Percentiles rank a stretch among this genome's conserved stretches.
Conservation (phyloP, 1,140 invertebrate species). For the Vanessa tameamea region DNA sequence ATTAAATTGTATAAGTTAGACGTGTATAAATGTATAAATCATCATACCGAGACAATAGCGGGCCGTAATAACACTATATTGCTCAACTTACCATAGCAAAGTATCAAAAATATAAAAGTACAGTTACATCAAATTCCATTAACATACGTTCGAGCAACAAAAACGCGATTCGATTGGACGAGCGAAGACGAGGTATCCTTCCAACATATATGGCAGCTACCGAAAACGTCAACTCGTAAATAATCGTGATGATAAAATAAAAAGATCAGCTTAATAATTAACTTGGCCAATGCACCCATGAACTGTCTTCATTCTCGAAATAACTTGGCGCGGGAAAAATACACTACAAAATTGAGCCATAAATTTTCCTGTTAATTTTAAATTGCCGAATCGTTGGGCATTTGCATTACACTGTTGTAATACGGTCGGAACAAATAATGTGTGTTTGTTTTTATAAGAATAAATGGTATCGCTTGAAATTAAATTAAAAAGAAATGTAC, state of each 20-base stretch:
- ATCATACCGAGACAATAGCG: too few species aligned
- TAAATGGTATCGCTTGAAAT: too few species aligned
- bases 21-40: too few species aligned
- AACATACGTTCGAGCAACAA: conserved; percentile 11
- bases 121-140: conserved; percentile 18
- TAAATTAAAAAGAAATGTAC: too few species aligned
- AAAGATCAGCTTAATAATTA: conserved; percentile 69
- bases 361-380: conserved; percentile 54
- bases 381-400: not conserved
- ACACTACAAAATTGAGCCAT: conserved; percentile 64
- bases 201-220: conserved; percentile 54
- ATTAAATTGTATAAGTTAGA: too few species aligned
- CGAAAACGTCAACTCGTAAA: conserved; percentile 68
- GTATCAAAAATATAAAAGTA: conserved; percentile 15
- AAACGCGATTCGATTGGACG: conserved; percentile 25
- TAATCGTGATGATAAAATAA: conserved; percentile 52
- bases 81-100: not conserved
- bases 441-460: not conserved
- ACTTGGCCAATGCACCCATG: conserved; percentile 52
- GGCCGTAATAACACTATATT: not conserved
- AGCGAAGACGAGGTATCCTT: conserved; percentile 27
- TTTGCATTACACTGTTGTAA: conserved; percentile 25
- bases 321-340: conserved; percentile 19
- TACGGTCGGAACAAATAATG: not conserved
- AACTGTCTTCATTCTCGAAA: conserved; percentile 36